Percentiles rank a stretch among this genome's conserved stretches.
These are phyloP conservation scores for Furcula furcula DNA, from an alignment of 2,888 invertebrate species.

Conservation along the genomic window DNA sequence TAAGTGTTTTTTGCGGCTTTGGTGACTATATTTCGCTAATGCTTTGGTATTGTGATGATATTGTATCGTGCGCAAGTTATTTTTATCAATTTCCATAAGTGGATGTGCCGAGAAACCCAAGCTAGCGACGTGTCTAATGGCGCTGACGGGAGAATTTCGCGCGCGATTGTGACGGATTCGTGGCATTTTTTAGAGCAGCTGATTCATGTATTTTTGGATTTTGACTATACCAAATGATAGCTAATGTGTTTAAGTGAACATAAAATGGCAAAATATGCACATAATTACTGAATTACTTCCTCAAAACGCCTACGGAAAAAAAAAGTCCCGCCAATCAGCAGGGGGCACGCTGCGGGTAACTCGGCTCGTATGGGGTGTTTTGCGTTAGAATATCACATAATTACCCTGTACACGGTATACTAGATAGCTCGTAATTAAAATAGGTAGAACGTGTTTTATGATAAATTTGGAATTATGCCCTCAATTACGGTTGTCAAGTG, in stretches of 20 bases:
- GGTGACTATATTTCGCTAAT: constrained; percentile 36
- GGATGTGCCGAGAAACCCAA: constrained; percentile 74
- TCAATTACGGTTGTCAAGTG: constrained; percentile 71
- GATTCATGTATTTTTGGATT: constrained; percentile 52
- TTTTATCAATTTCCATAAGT: constrained; percentile 77
- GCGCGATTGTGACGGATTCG: constrained; percentile 81
- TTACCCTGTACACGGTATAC: constrained; percentile 24
- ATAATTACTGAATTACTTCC: constrained; percentile 30
- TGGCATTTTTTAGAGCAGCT: constrained; percentile 78
- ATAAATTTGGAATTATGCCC: constrained; percentile 52
- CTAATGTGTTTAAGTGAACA: constrained; percentile 45
- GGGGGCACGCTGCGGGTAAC: constrained; percentile 73
- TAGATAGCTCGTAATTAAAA: constrained; percentile 32
- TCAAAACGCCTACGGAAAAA: constrained; percentile 57
- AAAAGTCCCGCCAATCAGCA: constrained; percentile 76
- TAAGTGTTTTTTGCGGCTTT: constrained; percentile 34
- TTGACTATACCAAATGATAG: constrained; percentile 38
- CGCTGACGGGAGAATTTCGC: constrained; percentile 80
- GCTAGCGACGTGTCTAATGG: constrained; percentile 82
- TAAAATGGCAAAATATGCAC: constrained; percentile 35
- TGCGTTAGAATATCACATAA: constrained; percentile 29
- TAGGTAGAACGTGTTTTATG: constrained; percentile 29
- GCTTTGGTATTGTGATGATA: constrained; percentile 42
- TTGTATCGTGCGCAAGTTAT: constrained; percentile 57
- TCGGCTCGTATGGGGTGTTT: constrained; percentile 40